Evolutionary conservation across 2,888 invertebrate species (phyloP).

Genomic region (Philhelius pedissequus): DNA sequence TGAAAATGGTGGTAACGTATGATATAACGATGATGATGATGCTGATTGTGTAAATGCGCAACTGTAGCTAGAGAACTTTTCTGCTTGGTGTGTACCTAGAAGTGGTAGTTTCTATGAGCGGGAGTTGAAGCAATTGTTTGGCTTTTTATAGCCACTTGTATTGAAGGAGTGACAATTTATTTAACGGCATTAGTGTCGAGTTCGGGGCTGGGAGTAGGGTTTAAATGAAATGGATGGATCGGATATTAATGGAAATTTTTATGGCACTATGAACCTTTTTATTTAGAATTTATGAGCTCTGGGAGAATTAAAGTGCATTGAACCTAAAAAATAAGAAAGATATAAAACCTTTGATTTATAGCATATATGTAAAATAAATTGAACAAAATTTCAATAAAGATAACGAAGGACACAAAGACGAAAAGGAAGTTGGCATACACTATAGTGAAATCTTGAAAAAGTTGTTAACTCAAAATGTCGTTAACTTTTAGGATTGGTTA

Average conservation of each 20-base stretch:
- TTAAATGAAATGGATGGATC: slow-evolving; percentile 41
- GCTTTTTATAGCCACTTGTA: slow-evolving; percentile 62
- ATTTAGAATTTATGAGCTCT: neutral
- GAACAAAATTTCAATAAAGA: neutral
- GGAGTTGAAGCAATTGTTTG: slow-evolving; percentile 38
- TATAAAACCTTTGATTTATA: neutral
- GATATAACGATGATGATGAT: slow-evolving; percentile 28
- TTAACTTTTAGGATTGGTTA: too few relatives aligned
- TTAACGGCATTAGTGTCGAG: slow-evolving; percentile 56
- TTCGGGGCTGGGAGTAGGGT: neutral
- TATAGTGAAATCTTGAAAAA: too few relatives aligned
- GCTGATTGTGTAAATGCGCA: neutral
- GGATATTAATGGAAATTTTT: slow-evolving; percentile 43
- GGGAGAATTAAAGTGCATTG: neutral
- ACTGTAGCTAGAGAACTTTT: neutral
- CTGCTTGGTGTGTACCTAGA: neutral
- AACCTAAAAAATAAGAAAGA: neutral
- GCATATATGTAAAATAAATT: neutral
- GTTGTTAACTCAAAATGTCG: too few relatives aligned
- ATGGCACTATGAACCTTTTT: neutral
- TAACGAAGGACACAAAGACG: neutral
- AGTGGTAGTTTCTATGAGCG: neutral
- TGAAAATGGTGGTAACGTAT: slow-evolving; percentile 55
- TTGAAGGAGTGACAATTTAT: slow-evolving; percentile 56
- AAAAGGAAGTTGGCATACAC: neutral